These are phyloP conservation scores for Myotis myotis DNA, from an alignment of 2,797 vertebrate genomes.

Conservation along the genomic window DNA sequence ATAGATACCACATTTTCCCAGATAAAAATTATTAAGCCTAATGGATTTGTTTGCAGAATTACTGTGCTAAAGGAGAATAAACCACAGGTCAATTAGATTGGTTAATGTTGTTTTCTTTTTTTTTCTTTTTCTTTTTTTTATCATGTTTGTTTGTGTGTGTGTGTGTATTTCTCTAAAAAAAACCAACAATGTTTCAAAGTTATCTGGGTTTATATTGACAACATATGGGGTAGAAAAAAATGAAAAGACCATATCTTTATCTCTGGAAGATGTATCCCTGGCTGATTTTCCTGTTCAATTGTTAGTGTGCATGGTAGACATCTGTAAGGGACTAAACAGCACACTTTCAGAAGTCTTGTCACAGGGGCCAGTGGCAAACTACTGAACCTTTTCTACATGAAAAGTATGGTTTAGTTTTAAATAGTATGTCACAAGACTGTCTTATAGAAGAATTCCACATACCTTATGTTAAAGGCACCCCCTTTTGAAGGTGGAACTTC, in stretches of 20 bases:
- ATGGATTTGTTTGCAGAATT: not conserved
- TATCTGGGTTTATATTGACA: not conserved
- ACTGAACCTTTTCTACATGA: not conserved
- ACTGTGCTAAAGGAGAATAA: not conserved
- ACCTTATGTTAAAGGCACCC: accelerated
- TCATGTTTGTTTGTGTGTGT: no score
- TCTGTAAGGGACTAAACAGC: accelerated
- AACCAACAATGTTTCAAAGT: not conserved
- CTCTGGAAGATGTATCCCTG: not conserved
- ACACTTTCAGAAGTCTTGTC: accelerated
- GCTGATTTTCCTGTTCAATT: not conserved
- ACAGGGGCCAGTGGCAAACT: not conserved
- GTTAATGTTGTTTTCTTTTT: not conserved
- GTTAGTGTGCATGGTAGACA: accelerated
- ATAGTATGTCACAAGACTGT: not conserved
- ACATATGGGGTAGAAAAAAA: not conserved
- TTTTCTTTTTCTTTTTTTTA: not conserved
- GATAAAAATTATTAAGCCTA: not conserved
- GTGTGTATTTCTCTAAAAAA: not conserved
- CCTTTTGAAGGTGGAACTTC: not conserved
- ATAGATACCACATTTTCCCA: not conserved
- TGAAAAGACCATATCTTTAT: not conserved
- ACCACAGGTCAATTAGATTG: not conserved
- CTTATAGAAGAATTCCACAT: not conserved
- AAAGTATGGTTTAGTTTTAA: not conserved